Base-by-base conservation (phyloP, 2,113 vertebrate genomes). In the Typhlomys cinereus region DNA sequence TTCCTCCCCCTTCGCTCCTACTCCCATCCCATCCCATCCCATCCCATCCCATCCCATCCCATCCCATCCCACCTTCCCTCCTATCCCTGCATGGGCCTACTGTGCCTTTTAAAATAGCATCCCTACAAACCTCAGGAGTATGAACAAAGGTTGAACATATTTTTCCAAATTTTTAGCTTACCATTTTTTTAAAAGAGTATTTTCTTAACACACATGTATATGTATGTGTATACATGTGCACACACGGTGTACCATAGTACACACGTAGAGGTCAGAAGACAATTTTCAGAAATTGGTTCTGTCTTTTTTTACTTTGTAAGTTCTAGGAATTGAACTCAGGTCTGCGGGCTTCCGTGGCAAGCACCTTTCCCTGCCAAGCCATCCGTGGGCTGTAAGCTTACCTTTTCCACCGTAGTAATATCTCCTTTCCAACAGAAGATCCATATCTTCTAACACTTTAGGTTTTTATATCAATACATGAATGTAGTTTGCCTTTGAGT, bases 361-460 rank as follows among this genome's bases (percentile, higher is more conserved):
- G n/a, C n/a, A n/a, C n/a, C n/a, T n/a, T n/a, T n/a, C n/a, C n/a
- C n/a, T n/a, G n/a, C n/a, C n/a, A n/a, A n/a, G n/a, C n/a, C n/a
- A n/a, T n/a, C n/a, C n/a, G n/a, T n/a, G n/a, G n/a, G n/a, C n/a
- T n/a, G n/a, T n/a, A n/a, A n/a, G n/a, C n/a, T n/a, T 88, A 50
- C 27, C 44, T 93, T 84, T 93, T 57, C 83, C 71, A 91, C 27
- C 67, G 57, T 89, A 31, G 36, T 71, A 78, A 64, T 8, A 4
- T 71, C 50, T 91, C 44, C 88, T 80, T 36, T 62, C 31, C n/a
- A 13, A 17, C 8, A 39, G 59, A 79, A 79, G 66, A 15, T 52
- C 1, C 12, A 41, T 9, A 11, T 59, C 78, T 57, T 75, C n/a
- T 57, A 59, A 59, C 80, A 71, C 50, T 74, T 96, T 39, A 74